These are phyloP conservation scores for Sisyra nigra DNA, from an alignment of 2,888 invertebrate species.

Conservation along the genomic window DNA sequence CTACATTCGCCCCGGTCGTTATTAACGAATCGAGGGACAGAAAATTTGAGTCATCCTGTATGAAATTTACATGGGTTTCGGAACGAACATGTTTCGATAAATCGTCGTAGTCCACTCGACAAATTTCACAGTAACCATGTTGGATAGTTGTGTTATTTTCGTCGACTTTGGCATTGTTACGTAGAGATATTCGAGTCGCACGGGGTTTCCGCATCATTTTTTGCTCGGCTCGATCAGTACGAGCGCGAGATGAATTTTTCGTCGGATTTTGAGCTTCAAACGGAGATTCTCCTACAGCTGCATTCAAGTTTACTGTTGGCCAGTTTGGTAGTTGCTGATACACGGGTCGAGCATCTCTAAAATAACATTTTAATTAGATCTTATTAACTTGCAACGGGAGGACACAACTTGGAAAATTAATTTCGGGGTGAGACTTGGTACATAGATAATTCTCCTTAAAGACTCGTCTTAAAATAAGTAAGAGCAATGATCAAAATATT, in stretches of 20 bases:
- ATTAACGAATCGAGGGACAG: conserved; percentile 58
- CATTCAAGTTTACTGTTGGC: conserved; percentile 37
- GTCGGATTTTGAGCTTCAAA: conserved; percentile 15
- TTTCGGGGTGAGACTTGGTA: too few species aligned
- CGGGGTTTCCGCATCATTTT: conserved; percentile 40
- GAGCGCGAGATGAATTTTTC: conserved; percentile 19
- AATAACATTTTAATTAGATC: conserved; percentile 6
- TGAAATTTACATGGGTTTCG: conserved; percentile 56
- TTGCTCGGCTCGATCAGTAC: conserved; percentile 16
- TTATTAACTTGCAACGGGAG: background rate
- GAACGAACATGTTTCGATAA: conserved; percentile 54
- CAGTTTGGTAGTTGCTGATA: conserved; percentile 45
- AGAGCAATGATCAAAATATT: too few species aligned
- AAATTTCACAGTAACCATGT: conserved; percentile 63
- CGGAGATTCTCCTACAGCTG: conserved; percentile 26
- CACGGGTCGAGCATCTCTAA: conserved; percentile 39
- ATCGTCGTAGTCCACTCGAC: conserved; percentile 56
- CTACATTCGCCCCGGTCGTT: conserved; percentile 45
- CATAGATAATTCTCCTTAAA: too few species aligned
- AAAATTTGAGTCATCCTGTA: conserved; percentile 58
- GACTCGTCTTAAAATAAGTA: too few species aligned
- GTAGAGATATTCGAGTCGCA: conserved; percentile 28
- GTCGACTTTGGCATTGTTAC: conserved; percentile 22
- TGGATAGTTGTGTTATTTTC: conserved; percentile 16
- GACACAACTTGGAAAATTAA: background rate